Evolutionary conservation across 2,113 vertebrate genomes (phyloP).

Genomic region (Paedocypris sp.): DNA sequence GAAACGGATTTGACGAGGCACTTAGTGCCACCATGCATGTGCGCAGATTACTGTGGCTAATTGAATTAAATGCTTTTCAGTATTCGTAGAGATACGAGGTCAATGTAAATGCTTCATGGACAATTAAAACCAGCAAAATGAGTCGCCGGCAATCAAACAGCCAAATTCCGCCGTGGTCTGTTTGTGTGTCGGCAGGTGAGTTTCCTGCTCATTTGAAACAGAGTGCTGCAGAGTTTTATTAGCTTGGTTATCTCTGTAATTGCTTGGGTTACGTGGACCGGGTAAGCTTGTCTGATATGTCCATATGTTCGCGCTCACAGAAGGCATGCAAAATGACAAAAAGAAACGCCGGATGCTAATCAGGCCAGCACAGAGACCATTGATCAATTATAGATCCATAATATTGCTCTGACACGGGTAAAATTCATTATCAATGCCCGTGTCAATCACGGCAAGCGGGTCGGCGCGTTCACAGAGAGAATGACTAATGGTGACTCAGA

Average conservation of each 20-base stretch:
- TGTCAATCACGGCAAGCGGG: slow-evolving; percentile 39
- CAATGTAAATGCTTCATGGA: background rate
- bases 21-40: slow-evolving; percentile 7
- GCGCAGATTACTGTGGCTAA: slow-evolving; percentile 6
- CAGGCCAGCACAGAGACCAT: slow-evolving; percentile 17
- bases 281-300: slow-evolving; percentile 32
- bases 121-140: background rate
- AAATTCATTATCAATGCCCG: slow-evolving; percentile 30
- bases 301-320: slow-evolving; percentile 16
- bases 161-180: background rate
- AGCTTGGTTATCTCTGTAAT: slow-evolving; percentile 50
- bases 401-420: slow-evolving; percentile 21
- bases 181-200: slow-evolving; percentile 5
- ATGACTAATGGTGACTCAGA: background rate
- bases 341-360: slow-evolving; percentile 24
- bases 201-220: slow-evolving; percentile 14
- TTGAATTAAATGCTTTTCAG: slow-evolving; percentile 10
- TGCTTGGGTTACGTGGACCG: slow-evolving; percentile 44
- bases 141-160: background rate
- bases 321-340: slow-evolving; percentile 14
- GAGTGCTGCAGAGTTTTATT: slow-evolving; percentile 39
- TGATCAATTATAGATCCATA: slow-evolving; percentile 29
- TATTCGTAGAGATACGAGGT: background rate
- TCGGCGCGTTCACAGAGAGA: background rate
- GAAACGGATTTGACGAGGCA: background rate